Percentiles rank a stretch among this genome's conserved stretches.
phyloP scores from a whole-genome alignment of 2,888 invertebrate species.

The Leucophenga montana region DNA sequence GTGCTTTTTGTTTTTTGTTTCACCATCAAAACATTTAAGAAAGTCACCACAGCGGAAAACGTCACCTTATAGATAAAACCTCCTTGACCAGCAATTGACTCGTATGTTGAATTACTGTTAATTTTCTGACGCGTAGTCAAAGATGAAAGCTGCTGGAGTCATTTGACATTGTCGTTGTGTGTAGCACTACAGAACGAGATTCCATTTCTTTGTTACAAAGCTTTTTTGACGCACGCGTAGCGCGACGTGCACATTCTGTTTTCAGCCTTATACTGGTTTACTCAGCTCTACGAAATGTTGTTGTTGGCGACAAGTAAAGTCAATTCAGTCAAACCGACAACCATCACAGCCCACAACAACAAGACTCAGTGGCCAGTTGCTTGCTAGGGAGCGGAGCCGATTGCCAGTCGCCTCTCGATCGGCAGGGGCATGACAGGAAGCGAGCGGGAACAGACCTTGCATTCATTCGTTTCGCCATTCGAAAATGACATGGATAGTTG shows the following conservation, averaged over 20 bases:
- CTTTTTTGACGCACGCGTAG: no score
- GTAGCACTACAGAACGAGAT: no score
- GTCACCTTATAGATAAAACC: no score
- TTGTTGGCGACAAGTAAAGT: slow-evolving; percentile 30
- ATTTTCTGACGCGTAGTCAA: background rate
- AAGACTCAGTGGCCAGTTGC: background rate
- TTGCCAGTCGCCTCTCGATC: background rate
- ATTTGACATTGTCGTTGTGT: no score
- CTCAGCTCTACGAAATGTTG: slow-evolving; percentile 30
- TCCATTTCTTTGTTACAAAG: no score
- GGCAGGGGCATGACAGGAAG: background rate
- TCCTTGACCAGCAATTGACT: no score
- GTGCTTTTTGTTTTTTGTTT: no score
- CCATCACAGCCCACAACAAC: background rate
- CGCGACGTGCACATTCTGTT: no score
- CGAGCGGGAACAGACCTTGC: slow-evolving; percentile 19
- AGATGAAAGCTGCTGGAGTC: background rate
- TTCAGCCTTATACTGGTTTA: slow-evolving; percentile 1
- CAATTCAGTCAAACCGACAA: slow-evolving; percentile 20
- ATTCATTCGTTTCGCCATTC: slow-evolving; percentile 26
- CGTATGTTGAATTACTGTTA: no score
- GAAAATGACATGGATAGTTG: slow-evolving; percentile 20
- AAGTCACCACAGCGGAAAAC: no score
- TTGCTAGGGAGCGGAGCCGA: background rate
- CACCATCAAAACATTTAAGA: no score